Conservation (phyloP, 2,888 invertebrate genomes). For the Erebia aethiops region DNA sequence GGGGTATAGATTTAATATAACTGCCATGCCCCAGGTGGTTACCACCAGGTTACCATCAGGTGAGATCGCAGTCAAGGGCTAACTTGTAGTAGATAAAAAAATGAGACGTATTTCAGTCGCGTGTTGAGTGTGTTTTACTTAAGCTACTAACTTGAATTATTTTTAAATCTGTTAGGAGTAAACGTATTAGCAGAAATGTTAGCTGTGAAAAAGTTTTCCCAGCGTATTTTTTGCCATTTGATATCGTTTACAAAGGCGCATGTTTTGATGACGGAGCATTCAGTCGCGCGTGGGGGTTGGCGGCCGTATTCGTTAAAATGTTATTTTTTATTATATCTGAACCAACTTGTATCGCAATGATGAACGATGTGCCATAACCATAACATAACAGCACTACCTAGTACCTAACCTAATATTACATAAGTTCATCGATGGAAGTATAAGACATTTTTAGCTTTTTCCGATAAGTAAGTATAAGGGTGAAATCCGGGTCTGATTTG, state of each 20-base stretch:
- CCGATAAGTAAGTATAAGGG: too few relatives aligned
- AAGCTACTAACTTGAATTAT: too few relatives aligned
- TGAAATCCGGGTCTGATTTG: too few relatives aligned
- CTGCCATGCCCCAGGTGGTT: too few relatives aligned
- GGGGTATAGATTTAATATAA: too few relatives aligned
- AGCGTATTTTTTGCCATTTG: constrained; percentile 8
- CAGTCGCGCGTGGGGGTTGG: neutral
- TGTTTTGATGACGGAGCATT: constrained; percentile 19
- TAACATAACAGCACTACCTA: neutral
- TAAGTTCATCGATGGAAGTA: neutral
- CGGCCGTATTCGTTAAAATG: constrained; percentile 9
- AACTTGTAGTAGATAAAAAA: too few relatives aligned
- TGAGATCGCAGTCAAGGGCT: too few relatives aligned
- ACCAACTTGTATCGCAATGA: constrained; percentile 9
- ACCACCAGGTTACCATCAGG: too few relatives aligned
- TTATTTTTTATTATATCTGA: constrained; percentile 11
- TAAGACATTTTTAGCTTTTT: too few relatives aligned
- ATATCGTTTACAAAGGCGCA: constrained; percentile 6
- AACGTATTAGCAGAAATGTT: constrained; percentile 5
- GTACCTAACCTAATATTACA: neutral
- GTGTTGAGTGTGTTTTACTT: too few relatives aligned
- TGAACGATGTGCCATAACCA: neutral
- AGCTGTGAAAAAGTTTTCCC: neutral
- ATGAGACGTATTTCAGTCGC: too few relatives aligned
- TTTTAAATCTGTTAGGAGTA: neutral